Evolutionary conservation across 2,888 invertebrate species (phyloP).

Genomic region (Epistrophe grossulariae): DNA sequence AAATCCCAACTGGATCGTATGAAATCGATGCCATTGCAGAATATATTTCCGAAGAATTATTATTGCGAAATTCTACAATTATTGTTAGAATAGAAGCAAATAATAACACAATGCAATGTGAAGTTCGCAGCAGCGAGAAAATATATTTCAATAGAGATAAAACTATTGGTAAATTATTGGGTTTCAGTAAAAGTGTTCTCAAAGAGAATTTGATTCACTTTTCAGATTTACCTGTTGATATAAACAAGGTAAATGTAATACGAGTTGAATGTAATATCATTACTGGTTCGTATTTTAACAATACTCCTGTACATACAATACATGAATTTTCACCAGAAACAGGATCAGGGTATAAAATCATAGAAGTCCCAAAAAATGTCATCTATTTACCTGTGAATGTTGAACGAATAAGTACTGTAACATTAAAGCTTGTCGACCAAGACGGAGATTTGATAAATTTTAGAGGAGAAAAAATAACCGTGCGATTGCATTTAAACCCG

Average conservation of each 20-base stretch:
- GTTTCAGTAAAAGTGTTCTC: neutral
- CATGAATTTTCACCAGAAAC: constrained; percentile 80
- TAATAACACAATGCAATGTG: constrained; percentile 30
- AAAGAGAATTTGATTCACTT: neutral
- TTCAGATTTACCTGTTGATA: constrained; percentile 79
- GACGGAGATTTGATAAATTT: constrained; percentile 78
- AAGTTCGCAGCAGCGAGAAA: constrained; percentile 16
- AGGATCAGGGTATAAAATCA: constrained; percentile 78
- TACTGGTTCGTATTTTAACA: constrained; percentile 73
- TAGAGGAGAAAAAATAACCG: constrained; percentile 78
- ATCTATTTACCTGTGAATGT: neutral
- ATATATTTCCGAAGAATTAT: constrained; percentile 1
- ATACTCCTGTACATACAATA: constrained; percentile 78
- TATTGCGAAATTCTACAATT: neutral
- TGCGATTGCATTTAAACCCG: constrained; percentile 76
- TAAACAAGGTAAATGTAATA: constrained; percentile 22
- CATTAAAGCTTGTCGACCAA: constrained; percentile 76
- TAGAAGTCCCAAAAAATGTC: neutral
- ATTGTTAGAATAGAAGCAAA: constrained; percentile 19
- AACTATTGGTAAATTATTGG: constrained; percentile 26
- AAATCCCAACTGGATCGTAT: constrained; percentile 78
- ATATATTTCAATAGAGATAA: constrained; percentile 75
- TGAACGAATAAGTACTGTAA: constrained; percentile 33
- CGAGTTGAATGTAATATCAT: constrained; percentile 67
- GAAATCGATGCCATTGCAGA: constrained; percentile 78